Evolutionary conservation across 2,113 vertebrate genomes (phyloP).

Genomic region (Urocitellus parryii): DNA sequence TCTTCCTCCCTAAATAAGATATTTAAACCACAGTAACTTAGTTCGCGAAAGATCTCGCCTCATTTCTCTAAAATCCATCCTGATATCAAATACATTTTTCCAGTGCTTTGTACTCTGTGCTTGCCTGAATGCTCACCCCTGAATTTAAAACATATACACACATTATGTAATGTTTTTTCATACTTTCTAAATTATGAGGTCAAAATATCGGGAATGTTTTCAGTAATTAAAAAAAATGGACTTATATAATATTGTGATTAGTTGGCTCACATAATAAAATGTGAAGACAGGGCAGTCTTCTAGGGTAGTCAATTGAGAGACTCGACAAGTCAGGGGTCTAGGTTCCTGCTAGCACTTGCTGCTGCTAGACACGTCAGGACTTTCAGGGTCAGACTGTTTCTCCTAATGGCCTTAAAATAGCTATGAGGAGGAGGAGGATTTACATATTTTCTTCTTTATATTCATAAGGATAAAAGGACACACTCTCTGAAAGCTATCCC

Average conservation of each 20-base stretch:
- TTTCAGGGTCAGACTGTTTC: neutral
- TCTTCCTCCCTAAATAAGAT: neutral
- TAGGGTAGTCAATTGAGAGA: neutral
- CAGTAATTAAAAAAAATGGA: neutral
- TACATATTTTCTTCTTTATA: neutral
- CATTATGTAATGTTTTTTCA: neutral
- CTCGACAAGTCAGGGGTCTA: neutral
- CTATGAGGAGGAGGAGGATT: neutral
- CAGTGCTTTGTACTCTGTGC: neutral
- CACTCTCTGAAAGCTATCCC: neutral
- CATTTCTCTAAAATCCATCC: neutral
- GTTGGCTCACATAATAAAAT: neutral
- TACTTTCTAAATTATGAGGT: neutral
- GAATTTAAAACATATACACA: neutral
- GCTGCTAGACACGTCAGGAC: neutral
- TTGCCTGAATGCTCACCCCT: neutral
- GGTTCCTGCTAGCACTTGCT: neutral
- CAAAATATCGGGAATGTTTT: neutral
- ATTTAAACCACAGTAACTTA: conserved; percentile 1
- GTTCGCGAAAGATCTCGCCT: neutral
- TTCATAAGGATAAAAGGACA: neutral
- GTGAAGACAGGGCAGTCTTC: neutral
- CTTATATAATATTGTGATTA: neutral
- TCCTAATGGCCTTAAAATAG: neutral
- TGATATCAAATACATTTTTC: neutral